Base-by-base conservation (phyloP, 2,113 vertebrate genomes). In the Platysteira castanea region DNA sequence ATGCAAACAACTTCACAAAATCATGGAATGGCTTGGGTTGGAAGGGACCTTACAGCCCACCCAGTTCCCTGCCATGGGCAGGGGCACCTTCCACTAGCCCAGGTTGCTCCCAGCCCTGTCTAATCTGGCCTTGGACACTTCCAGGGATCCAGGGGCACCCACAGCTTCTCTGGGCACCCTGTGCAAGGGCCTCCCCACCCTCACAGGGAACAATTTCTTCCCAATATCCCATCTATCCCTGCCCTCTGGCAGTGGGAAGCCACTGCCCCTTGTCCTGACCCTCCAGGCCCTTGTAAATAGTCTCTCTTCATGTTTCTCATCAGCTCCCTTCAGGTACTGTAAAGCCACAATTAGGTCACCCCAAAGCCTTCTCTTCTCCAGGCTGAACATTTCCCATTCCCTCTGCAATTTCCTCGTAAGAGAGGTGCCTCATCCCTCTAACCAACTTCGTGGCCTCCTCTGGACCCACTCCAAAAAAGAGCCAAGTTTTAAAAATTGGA, bases 41-140 rank as follows among this genome's bases (percentile, higher is more conserved):
- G 47, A 56, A 33, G 18, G 15, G 35, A 63, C 5, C 12, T 37
- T 7, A 42, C 0, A 69, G 10, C 8, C 2, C 47, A 23, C 8
- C 41, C 5, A 7, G 3, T 54, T 0, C 56, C 24, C 16, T 47
- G 70, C 39, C 61, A 19, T 3, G 10, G 11, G 28, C 47, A 90
- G 63, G 30, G 54, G 61, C 54, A 61, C 3, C 13, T 63, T 1
- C 15, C 26, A 23, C 26, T 1, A 0, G 5, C 15, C 63, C 56
- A 63, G 49, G 15, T 0, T 54, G 31, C 12, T 56, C 63, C 56
- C 5, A 68, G 13, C 6, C 10, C 30, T 0, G 0, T 15, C 61
- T 30, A 63, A 0, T 10, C 47, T 16, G 41, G 26, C 31, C 56
- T 28, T 42, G 41, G 42, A 0, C 49, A 42, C 31, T 69, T 0